These are phyloP conservation scores for Cyprinodon brontotheroides DNA, from an alignment of 2,113 vertebrate species.

Conservation along the genomic window DNA sequence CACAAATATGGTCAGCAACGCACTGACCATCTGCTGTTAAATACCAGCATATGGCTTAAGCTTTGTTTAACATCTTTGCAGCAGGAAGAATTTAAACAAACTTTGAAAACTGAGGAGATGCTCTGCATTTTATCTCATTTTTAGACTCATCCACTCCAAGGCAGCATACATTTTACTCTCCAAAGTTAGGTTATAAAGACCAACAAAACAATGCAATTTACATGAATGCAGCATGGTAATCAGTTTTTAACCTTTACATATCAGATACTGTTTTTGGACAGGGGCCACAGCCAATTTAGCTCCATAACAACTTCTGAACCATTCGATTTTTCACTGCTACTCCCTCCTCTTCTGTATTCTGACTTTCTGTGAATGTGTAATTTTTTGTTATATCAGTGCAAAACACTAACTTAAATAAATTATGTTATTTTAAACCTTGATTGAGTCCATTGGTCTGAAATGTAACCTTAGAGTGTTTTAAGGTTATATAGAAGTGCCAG, in stretches of 20 bases:
- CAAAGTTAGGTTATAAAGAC: neutral
- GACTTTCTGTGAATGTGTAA: neutral
- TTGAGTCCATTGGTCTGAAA: neutral
- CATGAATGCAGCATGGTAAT: neutral
- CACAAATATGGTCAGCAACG: neutral
- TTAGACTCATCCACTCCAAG: neutral
- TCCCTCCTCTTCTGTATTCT: neutral
- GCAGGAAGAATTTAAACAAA: neutral
- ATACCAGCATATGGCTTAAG: neutral
- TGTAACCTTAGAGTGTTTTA: too few relatives aligned
- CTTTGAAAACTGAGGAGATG: neutral
- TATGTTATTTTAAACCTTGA: neutral
- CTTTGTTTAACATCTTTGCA: neutral
- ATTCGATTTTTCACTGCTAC: neutral
- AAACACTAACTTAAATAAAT: neutral
- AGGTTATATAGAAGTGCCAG: neutral
- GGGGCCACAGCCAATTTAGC: neutral
- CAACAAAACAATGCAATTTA: neutral
- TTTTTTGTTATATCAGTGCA: neutral
- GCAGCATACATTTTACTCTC: neutral
- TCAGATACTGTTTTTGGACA: neutral
- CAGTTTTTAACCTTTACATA: neutral
- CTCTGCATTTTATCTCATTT: neutral
- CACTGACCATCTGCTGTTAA: neutral
- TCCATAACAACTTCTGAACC: neutral